Evolutionary conservation across 2,888 invertebrate species (phyloP).

Genomic region (Odontothrips loti): DNA sequence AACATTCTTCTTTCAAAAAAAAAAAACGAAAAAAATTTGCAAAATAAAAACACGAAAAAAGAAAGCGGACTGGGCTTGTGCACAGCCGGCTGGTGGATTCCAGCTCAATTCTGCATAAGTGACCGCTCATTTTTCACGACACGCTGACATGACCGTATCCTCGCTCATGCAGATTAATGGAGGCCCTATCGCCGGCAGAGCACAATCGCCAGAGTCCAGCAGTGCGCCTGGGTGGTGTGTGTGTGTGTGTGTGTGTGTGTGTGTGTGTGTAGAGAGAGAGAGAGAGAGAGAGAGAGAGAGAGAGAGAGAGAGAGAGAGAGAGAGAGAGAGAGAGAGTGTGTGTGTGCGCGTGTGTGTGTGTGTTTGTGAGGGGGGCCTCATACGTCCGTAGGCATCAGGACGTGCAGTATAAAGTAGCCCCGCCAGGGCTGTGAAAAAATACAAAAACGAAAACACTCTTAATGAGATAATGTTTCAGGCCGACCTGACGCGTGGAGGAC

Average conservation of each 20-base stretch:
- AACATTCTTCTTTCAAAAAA: too few species aligned
- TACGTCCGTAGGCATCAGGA: too few species aligned
- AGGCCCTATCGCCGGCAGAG: background rate
- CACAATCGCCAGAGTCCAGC: background rate
- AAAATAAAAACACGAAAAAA: too few species aligned
- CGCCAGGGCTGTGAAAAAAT: too few species aligned
- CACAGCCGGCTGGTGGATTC: background rate
- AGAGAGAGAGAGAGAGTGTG: background rate
- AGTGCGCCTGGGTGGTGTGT: background rate
- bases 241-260: background rate
- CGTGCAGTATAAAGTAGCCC: too few species aligned
- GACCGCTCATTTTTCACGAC: constrained; percentile 22
- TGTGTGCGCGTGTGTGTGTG: background rate
- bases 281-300: background rate
- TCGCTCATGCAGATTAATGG: constrained; percentile 12
- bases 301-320: background rate
- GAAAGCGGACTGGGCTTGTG: too few species aligned
- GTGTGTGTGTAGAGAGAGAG: background rate
- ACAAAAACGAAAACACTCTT: too few species aligned
- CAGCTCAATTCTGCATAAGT: constrained; percentile 15
- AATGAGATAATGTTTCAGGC: too few species aligned
- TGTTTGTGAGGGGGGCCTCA: background rate
- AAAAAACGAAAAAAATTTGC: too few species aligned
- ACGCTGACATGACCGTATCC: constrained; percentile 11
- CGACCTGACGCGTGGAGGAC: too few species aligned